Percentiles rank a stretch among this genome's conserved stretches.
phyloP scores from a whole-genome alignment of 2,797 vertebrate species.

The Propithecus deckenii region DNA sequence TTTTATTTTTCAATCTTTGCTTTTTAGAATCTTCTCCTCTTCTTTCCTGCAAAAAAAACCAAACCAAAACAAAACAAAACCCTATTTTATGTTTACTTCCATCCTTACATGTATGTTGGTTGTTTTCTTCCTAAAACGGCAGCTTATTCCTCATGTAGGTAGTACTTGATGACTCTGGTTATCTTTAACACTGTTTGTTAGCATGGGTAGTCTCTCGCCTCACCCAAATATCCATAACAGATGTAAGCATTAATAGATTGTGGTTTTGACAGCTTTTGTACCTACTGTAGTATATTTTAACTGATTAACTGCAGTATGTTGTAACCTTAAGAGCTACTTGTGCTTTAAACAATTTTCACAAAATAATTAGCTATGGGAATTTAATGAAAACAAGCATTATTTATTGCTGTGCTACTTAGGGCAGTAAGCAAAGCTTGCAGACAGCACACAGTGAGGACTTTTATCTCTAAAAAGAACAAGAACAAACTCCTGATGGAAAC shows the following conservation, averaged over 20 bases:
- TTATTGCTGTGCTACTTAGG: background rate
- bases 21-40: background rate
- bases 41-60: background rate
- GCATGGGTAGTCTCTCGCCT: background rate
- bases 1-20: background rate
- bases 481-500: background rate
- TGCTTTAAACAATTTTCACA: slow-evolving; percentile 26
- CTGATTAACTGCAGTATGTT: background rate
- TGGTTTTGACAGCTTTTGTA: background rate
- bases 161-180: background rate
- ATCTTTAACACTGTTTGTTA: background rate
- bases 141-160: background rate
- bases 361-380: background rate
- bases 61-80: background rate
- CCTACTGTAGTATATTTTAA: slow-evolving; percentile 8
- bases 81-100: background rate
- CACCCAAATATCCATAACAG: background rate
- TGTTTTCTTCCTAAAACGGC: background rate
- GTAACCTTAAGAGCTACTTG: background rate
- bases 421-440: background rate
- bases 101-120: background rate
- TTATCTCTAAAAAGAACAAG: background rate
- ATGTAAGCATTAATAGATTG: background rate
- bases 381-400: background rate
- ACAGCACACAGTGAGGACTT: background rate